phyloP scores from a whole-genome alignment of 2,797 vertebrate genomes.

The Adelosebastes latens region DNA sequence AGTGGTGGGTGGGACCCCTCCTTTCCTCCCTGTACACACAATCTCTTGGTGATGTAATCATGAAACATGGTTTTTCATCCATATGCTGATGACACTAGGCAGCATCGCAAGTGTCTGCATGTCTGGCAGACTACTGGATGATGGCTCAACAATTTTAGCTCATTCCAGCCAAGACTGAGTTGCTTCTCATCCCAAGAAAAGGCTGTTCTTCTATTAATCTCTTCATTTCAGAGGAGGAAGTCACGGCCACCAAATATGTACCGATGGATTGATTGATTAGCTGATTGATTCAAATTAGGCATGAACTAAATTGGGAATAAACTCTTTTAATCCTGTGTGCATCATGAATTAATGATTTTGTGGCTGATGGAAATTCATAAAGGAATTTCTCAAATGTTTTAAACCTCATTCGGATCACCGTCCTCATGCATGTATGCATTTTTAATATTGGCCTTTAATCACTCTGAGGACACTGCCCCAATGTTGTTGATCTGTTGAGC shows the following conservation, averaged over 20 bases:
- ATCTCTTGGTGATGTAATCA: background rate
- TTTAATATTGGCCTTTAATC: background rate
- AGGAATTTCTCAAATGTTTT: background rate
- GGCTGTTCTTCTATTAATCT: background rate
- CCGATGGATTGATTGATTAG: background rate
- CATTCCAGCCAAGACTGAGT: background rate
- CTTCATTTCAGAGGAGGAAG: background rate
- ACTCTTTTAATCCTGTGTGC: background rate
- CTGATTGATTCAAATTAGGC: background rate
- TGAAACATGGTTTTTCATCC: background rate
- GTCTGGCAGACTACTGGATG: background rate
- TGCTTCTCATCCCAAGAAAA: background rate
- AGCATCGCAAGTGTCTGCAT: background rate
- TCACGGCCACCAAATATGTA: background rate
- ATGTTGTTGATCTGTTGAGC: background rate
- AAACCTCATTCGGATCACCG: background rate
- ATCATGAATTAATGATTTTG: background rate
- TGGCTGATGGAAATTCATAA: background rate
- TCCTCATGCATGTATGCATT: background rate
- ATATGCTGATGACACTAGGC: background rate
- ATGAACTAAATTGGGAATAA: background rate
- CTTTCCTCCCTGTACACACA: background rate
- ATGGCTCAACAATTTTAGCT: background rate
- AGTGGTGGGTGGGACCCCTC: background rate
- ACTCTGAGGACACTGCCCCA: background rate